These are phyloP conservation scores for Varanus komodoensis DNA, from an alignment of 2,113 vertebrate genomes.

Conservation along the genomic window DNA sequence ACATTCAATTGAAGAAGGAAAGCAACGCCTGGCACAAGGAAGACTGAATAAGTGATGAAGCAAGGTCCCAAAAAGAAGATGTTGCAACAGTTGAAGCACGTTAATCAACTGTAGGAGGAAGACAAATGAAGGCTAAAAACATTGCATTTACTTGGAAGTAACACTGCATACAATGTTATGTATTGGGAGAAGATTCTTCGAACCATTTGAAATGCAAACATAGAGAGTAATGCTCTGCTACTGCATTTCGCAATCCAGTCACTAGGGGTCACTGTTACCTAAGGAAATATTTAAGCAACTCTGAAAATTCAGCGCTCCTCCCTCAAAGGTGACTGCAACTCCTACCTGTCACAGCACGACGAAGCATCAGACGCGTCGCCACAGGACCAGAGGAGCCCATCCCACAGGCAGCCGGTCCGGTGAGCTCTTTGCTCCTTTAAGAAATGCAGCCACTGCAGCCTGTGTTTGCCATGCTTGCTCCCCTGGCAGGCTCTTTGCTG, in stretches of 20 bases:
- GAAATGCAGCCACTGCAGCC: conserved; percentile 6
- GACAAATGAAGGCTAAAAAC: background rate
- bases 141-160: background rate
- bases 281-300: conserved; percentile 41
- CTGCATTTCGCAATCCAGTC: conserved; percentile 21
- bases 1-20: background rate
- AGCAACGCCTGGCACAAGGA: background rate
- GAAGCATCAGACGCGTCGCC: background rate
- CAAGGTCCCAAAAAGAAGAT: background rate
- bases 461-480: conserved; percentile 54
- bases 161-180: background rate
- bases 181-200: background rate
- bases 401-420: background rate
- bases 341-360: background rate
- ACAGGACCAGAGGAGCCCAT: background rate
- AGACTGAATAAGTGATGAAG: background rate
- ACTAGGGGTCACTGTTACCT: conserved; percentile 70
- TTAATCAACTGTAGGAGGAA: background rate
- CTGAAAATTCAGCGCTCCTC: conserved; percentile 15
- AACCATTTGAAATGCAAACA: background rate
- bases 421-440: background rate
- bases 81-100: background rate
- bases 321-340: conserved; percentile 19
- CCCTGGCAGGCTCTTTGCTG: background rate
- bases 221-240: background rate